phyloP scores from a whole-genome alignment of 2,797 vertebrate genomes.

The Selene dorsalis region DNA sequence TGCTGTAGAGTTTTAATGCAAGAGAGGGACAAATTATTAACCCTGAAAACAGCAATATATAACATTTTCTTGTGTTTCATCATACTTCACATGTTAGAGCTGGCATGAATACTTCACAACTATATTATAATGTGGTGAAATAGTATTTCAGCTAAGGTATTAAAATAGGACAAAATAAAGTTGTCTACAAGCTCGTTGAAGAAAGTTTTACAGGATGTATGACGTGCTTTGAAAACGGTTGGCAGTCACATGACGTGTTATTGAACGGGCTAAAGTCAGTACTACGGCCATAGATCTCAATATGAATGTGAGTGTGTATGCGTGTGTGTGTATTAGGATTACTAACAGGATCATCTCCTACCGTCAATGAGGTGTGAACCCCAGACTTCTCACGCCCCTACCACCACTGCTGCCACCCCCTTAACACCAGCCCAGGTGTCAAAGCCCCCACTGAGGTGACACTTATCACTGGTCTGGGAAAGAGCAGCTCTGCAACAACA shows the following conservation, averaged over 20 bases:
- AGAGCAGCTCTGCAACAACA: slow-evolving; percentile 64
- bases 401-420: slow-evolving; percentile 24
- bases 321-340: slow-evolving; percentile 60
- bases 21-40: neutral
- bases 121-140: neutral
- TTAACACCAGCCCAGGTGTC: slow-evolving; percentile 78
- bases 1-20: neutral
- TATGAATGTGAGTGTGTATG: neutral
- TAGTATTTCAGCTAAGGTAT: neutral
- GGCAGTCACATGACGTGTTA: neutral
- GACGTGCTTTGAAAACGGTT: slow-evolving; percentile 4
- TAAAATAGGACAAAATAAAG: neutral
- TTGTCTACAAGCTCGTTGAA: neutral
- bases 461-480: slow-evolving; percentile 81
- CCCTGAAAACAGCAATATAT: neutral
- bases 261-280: neutral
- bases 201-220: neutral
- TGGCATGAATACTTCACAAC: neutral
- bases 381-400: slow-evolving; percentile 65
- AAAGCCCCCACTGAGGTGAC: slow-evolving; percentile 83
- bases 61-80: neutral
- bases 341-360: slow-evolving; percentile 80
- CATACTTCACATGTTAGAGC: neutral
- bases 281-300: neutral
- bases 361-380: slow-evolving; percentile 77